Conservation (phyloP, 35 echinoderm and acorn worm species). For the Apostichopus japonicus region DNA sequence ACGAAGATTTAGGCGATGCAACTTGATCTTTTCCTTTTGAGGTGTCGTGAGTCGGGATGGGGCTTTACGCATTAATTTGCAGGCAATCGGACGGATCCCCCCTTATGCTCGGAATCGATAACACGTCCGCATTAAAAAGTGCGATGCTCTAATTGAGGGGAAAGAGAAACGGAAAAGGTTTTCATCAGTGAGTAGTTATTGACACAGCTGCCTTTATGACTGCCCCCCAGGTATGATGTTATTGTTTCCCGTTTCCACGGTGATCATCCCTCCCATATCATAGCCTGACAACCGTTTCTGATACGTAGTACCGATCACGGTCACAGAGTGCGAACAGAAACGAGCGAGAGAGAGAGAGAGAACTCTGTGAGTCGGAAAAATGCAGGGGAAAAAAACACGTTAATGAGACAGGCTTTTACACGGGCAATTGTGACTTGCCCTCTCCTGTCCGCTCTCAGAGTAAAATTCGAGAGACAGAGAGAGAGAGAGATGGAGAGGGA, state of each 20-base stretch:
- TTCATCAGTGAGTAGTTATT: slow-evolving; percentile 20
- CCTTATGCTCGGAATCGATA: background rate
- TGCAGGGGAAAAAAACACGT: background rate
- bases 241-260: background rate
- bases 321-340: background rate
- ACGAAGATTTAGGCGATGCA: background rate
- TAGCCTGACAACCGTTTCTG: background rate
- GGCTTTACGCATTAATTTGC: no score
- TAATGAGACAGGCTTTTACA: background rate
- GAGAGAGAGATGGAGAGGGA: background rate
- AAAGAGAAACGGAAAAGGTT: background rate
- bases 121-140: background rate
- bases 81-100: no score
- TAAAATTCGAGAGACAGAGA: background rate
- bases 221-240: background rate
- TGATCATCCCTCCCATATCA: background rate
- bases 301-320: background rate
- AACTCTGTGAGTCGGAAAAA: background rate
- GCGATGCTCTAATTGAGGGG: slow-evolving; percentile 21
- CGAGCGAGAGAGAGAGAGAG: background rate
- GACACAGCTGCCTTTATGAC: slow-evolving; percentile 5
- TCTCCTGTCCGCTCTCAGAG: background rate
- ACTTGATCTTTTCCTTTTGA: background rate
- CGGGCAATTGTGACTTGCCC: background rate
- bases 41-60: no score